Evolutionary conservation across 2,113 vertebrate species (phyloP), one percentile per base, ranked within the genome.

Genomic region (Empidonax traillii): DNA sequence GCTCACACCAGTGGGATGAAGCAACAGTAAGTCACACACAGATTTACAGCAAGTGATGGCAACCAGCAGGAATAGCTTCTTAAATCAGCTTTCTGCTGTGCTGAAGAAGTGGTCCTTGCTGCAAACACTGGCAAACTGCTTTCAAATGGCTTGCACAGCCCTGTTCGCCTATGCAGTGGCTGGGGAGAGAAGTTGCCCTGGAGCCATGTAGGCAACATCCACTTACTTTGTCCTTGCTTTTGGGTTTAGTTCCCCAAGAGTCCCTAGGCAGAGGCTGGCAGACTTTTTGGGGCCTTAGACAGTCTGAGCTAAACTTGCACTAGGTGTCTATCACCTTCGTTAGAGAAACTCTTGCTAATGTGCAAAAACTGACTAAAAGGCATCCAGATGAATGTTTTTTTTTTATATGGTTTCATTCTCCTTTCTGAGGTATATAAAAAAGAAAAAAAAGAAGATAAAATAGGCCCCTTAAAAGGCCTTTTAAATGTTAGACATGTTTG

Each of bases 121-220:
- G 62, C 30, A 86, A 5, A 21, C 31, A 6, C 22, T 46, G 52
- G 11, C n/a, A 82, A n/a, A 20, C 41, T 72, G 9, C 25, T 14
- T 59, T 52, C 37, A 78, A 62, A 55, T n/a, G 28, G 19, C 52
- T 94, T n/a, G 18, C 15, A 58, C 13, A 74, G 27, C 33, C 27
- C 17, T 1, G 0, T 47, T 66, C 35, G 6, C 41, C n/a, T 83
- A 62, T 58, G 20, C 15, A 47, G 27, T 23, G 41, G 8, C 49
- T 81, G 49, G 33, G 23, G 41, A 92, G 33, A 37, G 30, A 37
- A 69, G 41, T 35, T 22, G 8, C 49, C 22, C 12, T 43, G 81
- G 12, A 84, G 23, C 7, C 25, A 28, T 12, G 23, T 9, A 39
- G 61, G 22, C 12, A 67, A 17, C 19, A 24, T 0, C 0, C 9